These are phyloP conservation scores for Melanotus villosus DNA, from an alignment of 2,888 invertebrate genomes.

Conservation along the genomic window DNA sequence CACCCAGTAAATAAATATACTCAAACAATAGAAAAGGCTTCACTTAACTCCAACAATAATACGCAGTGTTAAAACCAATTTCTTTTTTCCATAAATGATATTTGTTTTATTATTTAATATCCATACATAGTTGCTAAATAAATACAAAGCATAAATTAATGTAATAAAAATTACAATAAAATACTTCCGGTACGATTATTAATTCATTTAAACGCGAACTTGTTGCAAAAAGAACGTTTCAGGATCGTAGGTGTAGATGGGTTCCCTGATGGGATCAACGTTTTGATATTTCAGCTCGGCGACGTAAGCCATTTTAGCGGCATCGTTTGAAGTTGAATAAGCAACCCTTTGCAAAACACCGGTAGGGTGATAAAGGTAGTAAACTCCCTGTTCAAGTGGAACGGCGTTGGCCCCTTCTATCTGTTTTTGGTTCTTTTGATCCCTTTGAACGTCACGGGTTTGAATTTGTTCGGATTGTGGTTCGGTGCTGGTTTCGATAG, in stretches of 20 bases:
- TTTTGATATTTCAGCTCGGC: slow-evolving; percentile 76
- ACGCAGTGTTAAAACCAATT: too few species aligned
- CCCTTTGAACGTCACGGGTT: slow-evolving; percentile 12
- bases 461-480: slow-evolving; percentile 42
- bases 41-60: too few species aligned
- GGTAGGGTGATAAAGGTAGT: slow-evolving; percentile 76
- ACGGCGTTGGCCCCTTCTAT: slow-evolving; percentile 47
- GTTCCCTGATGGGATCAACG: slow-evolving; percentile 76
- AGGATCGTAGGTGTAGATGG: slow-evolving; percentile 72
- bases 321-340: slow-evolving; percentile 72
- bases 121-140: too few species aligned
- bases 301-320: slow-evolving; percentile 75
- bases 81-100: too few species aligned
- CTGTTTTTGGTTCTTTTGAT: slow-evolving; percentile 51
- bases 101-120: too few species aligned
- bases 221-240: slow-evolving; percentile 56
- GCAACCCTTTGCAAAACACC: slow-evolving; percentile 76
- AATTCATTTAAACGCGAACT: slow-evolving; percentile 29
- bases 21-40: too few species aligned
- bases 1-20: too few species aligned
- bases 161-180: slow-evolving; percentile 14
- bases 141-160: neutral
- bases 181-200: too few species aligned
- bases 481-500: slow-evolving; percentile 45
- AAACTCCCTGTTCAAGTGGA: slow-evolving; percentile 69